These are phyloP conservation scores for Oncorhynchus tshawytscha DNA, from an alignment of 2,113 vertebrate genomes.

Conservation along the genomic window DNA sequence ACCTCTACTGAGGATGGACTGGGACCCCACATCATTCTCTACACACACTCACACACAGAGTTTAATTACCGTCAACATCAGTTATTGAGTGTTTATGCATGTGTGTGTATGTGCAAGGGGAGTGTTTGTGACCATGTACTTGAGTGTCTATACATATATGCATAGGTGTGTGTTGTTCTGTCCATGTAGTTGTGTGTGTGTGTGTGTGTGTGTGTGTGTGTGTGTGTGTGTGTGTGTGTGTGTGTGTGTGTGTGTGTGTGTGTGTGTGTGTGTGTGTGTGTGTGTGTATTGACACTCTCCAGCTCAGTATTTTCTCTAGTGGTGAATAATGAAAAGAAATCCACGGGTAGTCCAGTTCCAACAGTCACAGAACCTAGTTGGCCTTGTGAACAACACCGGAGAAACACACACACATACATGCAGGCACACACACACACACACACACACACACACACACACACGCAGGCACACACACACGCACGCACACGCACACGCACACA, in stretches of 20 bases:
- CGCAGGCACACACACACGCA: not conserved
- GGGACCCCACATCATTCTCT: not conserved
- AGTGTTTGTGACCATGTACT: not conserved
- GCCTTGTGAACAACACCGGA: no score
- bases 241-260: no score
- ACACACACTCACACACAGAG: not conserved
- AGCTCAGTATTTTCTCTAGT: no score
- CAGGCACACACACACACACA: not conserved
- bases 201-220: no score
- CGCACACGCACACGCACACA: not conserved
- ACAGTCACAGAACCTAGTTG: no score
- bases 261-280: no score
- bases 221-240: no score
- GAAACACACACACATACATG: not conserved
- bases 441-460: no score
- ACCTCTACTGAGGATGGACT: constrained; percentile 20
- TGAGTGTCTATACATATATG: not conserved
- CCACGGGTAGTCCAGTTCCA: no score
- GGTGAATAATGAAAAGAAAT: no score
- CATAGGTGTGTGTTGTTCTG: not conserved
- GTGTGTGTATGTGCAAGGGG: not conserved
- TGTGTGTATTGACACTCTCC: no score
- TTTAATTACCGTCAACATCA: not conserved
- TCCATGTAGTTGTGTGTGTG: no score
- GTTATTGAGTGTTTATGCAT: not conserved